Base-by-base conservation (phyloP, 2,113 vertebrate genomes). In the Entomyzon cyanotis region DNA sequence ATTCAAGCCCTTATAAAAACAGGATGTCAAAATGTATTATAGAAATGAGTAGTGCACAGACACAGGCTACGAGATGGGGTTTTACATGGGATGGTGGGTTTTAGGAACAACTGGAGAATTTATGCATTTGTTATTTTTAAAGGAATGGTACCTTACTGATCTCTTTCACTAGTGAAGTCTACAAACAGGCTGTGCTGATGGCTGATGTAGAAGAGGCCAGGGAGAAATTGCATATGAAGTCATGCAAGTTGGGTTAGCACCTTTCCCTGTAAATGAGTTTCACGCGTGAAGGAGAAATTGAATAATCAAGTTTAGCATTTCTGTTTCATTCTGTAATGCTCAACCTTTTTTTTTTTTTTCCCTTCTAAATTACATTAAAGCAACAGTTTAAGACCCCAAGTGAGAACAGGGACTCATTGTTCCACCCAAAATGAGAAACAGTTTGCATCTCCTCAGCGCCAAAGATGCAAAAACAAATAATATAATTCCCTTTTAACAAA, bases 261-360 rank as follows among this genome's bases (percentile, higher is more conserved):
- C 50, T 70, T 90, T 67, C 42, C 75, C 70, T 55, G 60, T 80
- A 92, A 89, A 94, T 81, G 41, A 71, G 19, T 67, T 94, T 71
- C 44, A 52, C 27, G 80, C 2, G 0, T 67, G 87, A 84, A 93
- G 67, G 56, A 76, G 52, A 95, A 93, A 33, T 74, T 73, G 84
- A 95, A 85, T 83, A 90, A 95, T 62, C 50, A 76, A 83, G 35
- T 62, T 83, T 53, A 55, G 55, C 42, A 76, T 88, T 95, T 83
- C 50, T 87, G 5, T 76, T 90, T 83, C 9, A 70, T 90, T 90
- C 59, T 25, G 82, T 79, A 91, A 85, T 85, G 35, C 35, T 63
- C 33, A 79, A 73, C 10, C 30, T 19, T 87, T 88, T 80, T 68
- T 88, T 80, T 68, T 71, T 74, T 37, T 31, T 30, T 20, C 11